Evolutionary conservation across 2,888 invertebrate genomes (phyloP).

Genomic region (Carpatolechia fugitivella): DNA sequence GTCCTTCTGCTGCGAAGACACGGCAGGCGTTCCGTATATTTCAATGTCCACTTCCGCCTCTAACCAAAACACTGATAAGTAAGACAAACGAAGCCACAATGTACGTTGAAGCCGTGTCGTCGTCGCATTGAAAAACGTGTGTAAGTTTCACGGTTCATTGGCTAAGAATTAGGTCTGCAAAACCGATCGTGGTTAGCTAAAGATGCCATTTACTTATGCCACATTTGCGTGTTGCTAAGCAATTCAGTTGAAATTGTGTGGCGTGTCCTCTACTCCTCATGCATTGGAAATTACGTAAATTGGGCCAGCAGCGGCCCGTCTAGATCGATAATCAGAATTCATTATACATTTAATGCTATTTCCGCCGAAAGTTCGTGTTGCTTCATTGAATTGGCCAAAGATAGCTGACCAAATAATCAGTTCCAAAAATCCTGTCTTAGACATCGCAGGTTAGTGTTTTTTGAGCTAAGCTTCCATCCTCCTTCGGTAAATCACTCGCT

Average conservation of each 20-base stretch:
- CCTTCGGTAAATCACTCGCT: no score
- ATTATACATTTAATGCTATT: neutral
- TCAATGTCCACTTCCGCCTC: neutral
- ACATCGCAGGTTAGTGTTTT: no score
- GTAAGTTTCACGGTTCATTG: slow-evolving; percentile 14
- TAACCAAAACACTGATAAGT: neutral
- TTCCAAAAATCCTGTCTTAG: no score
- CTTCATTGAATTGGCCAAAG: neutral
- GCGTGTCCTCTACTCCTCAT: slow-evolving; percentile 9
- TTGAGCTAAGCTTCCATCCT: no score
- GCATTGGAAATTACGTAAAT: slow-evolving; percentile 7
- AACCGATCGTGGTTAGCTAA: slow-evolving; percentile 12
- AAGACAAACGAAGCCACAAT: neutral
- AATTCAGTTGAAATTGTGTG: neutral
- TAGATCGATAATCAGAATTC: slow-evolving; percentile 4
- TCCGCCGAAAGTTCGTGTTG: neutral
- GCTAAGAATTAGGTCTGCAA: slow-evolving; percentile 18
- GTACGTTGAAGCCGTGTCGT: neutral
- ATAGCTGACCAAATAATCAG: neutral
- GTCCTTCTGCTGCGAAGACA: neutral
- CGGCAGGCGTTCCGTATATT: neutral
- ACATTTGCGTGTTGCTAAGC: slow-evolving; percentile 3
- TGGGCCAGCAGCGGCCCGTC: slow-evolving; percentile 1
- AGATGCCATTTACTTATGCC: slow-evolving; percentile 6
- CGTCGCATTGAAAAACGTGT: neutral